Evolutionary conservation across 2,888 invertebrate genomes (phyloP).

Genomic region (Philonicus albiceps): DNA sequence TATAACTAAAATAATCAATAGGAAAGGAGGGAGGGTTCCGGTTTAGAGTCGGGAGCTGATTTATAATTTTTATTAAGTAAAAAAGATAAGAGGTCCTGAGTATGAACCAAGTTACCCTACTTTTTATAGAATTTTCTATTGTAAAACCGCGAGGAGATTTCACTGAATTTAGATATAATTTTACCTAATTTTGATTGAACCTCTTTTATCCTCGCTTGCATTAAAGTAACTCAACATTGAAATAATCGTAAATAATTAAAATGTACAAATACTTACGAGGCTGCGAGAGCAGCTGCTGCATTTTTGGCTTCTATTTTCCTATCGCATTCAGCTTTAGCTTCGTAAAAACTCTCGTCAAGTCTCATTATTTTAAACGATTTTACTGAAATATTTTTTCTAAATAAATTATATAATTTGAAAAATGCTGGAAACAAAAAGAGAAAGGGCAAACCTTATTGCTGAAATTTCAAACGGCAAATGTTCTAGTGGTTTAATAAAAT

Average conservation of each 20-base stretch:
- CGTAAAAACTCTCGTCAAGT: conserved; percentile 67
- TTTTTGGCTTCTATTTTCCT: neutral
- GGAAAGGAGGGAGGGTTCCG: too few species aligned
- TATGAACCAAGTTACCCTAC: too few species aligned
- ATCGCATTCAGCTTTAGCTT: neutral
- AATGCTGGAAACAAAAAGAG: neutral
- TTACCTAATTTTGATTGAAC: neutral
- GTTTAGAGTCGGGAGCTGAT: too few species aligned
- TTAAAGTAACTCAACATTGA: neutral
- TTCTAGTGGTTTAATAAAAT: conserved; percentile 74
- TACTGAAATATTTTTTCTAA: conserved; percentile 61
- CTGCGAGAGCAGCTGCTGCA: neutral
- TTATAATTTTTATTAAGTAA: too few species aligned
- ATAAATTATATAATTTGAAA: neutral
- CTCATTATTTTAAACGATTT: conserved; percentile 72
- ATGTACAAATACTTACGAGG: neutral
- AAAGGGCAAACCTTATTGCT: conserved; percentile 65
- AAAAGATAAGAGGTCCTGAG: too few species aligned
- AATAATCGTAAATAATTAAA: neutral
- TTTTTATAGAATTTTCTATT: neutral
- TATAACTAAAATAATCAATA: too few species aligned
- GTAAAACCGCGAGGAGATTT: neutral
- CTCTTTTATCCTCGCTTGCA: conserved; percentile 41
- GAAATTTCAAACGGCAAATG: conserved; percentile 70
- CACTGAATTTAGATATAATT: neutral